Conservation (phyloP, 2,888 invertebrate species). For the Idaea dimidiata region DNA sequence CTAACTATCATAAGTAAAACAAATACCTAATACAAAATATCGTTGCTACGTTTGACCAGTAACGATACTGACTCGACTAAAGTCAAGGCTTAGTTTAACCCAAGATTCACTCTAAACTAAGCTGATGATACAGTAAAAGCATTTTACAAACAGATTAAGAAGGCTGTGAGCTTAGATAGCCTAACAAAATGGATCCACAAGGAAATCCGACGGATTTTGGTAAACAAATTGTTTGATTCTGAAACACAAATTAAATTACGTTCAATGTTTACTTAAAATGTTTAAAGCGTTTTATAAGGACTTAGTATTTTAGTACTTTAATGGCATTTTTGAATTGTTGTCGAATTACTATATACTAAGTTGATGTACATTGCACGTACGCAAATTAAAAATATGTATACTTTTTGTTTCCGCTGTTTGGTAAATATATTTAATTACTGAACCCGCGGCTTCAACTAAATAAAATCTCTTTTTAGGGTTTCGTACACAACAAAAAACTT, state of each 20-base stretch:
- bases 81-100: not conserved
- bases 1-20: not conserved
- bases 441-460: too few species aligned
- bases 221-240: not conserved
- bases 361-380: too few species aligned
- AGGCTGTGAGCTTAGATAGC: conserved; percentile 1
- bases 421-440: too few species aligned
- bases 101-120: not conserved
- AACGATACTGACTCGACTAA: not conserved
- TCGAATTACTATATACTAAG: too few species aligned
- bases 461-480: too few species aligned
- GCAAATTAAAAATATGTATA: too few species aligned
- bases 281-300: not conserved
- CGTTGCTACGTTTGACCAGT: not conserved
- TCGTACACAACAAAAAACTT: too few species aligned
- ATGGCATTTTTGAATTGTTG: too few species aligned
- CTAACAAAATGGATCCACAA: not conserved
- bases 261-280: not conserved
- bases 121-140: not conserved
- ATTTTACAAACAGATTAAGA: conserved; percentile 1
- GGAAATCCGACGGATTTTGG: not conserved
- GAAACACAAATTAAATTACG: not conserved
- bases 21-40: not conserved
- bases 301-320: too few species aligned
- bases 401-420: too few species aligned